Evolutionary conservation across 2,888 invertebrate species (phyloP).

Genomic region (Pollenia angustigena): DNA sequence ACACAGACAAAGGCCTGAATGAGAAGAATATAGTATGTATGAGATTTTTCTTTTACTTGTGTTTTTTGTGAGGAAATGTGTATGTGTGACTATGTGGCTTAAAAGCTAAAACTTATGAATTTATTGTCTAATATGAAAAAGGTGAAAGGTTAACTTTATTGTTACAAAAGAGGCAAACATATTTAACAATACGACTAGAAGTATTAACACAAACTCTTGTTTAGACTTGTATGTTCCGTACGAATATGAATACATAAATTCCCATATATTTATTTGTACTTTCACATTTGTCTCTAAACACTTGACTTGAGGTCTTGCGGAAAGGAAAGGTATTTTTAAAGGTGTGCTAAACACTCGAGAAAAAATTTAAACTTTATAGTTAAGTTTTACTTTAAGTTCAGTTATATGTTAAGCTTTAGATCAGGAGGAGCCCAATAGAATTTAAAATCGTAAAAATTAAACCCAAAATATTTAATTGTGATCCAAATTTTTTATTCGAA

Average conservation of each 20-base stretch:
- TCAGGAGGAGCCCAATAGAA: too few relatives aligned
- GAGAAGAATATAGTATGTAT: neutral
- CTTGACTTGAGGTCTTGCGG: neutral
- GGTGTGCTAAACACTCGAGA: slow-evolving; percentile 12
- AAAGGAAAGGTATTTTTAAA: neutral
- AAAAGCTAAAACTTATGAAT: slow-evolving; percentile 61
- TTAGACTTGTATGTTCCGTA: neutral
- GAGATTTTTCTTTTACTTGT: neutral
- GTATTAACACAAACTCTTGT: neutral
- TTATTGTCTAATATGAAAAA: slow-evolving; percentile 56
- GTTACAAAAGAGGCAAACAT: slow-evolving; percentile 14
- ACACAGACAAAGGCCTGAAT: neutral
- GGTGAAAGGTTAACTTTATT: slow-evolving; percentile 66
- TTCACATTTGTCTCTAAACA: slow-evolving; percentile 36
- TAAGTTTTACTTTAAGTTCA: too few relatives aligned
- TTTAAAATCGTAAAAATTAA: too few relatives aligned
- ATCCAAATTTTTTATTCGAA: too few relatives aligned
- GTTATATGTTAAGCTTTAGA: too few relatives aligned
- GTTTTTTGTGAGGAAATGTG: neutral
- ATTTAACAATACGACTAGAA: neutral
- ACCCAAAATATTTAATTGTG: too few relatives aligned
- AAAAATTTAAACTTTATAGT: neutral
- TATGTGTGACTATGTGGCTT: slow-evolving; percentile 2
- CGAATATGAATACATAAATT: slow-evolving; percentile 17
- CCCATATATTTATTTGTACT: slow-evolving; percentile 2